Evolutionary conservation across 1,140 invertebrate genomes (phyloP).

Genomic region (Euura lappo): DNA sequence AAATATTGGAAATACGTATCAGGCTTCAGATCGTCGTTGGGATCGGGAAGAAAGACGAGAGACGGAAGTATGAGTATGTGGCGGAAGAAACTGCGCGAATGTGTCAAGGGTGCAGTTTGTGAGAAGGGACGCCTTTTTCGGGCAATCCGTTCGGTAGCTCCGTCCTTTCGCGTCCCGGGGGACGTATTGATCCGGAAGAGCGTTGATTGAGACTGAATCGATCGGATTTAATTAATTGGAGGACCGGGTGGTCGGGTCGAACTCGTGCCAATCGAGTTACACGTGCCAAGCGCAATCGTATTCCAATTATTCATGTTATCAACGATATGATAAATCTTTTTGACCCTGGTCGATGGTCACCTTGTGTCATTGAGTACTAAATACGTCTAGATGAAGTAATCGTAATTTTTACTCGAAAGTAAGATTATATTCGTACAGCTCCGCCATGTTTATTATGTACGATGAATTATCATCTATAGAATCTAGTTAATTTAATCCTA

Average conservation of each 20-base stretch:
- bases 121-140: not conserved
- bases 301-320: not conserved
- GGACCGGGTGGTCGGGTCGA: not conserved
- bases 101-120: not conserved
- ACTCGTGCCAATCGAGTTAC: not conserved
- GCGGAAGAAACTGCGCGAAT: not conserved
- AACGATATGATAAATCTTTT: not conserved
- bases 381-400: too few species aligned
- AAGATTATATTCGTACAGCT: not conserved
- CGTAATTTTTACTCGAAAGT: not conserved
- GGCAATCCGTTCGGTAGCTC: too few species aligned
- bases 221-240: not conserved
- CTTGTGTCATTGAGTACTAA: too few species aligned
- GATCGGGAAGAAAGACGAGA: not conserved
- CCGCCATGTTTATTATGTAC: not conserved
- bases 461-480: too few species aligned
- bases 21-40: not conserved
- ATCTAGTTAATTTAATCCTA: too few species aligned
- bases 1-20: not conserved
- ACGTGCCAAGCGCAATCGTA: not conserved
- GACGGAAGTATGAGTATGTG: too few species aligned
- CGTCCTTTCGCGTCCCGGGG: too few species aligned
- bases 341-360: too few species aligned
- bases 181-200: not conserved
- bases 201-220: not conserved